phyloP scores from a whole-genome alignment of 92 coral and sea anemone species.

The Porites evermanni region DNA sequence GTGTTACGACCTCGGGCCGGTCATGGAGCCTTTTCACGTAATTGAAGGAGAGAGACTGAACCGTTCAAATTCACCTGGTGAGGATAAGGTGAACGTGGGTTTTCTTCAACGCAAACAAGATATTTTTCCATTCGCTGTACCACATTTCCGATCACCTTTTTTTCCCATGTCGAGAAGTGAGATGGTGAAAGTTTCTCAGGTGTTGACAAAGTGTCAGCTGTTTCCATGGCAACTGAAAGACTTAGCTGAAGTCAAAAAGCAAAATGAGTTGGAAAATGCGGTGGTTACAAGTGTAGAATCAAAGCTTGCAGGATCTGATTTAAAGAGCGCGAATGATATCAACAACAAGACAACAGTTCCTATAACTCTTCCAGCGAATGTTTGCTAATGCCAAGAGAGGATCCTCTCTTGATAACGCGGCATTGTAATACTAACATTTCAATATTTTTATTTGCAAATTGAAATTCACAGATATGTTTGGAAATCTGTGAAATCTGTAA shows the following conservation, averaged over 20 bases:
- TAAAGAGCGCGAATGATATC: too few species aligned
- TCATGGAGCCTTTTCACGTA: neutral
- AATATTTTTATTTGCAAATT: too few species aligned
- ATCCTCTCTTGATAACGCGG: too few species aligned
- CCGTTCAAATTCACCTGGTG: neutral
- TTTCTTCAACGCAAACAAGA: neutral
- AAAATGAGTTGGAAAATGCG: neutral
- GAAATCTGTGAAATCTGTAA: too few species aligned
- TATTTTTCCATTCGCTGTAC: neutral
- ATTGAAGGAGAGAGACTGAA: slow-evolving; percentile 2
- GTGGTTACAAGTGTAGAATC: neutral
- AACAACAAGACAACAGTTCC: too few species aligned
- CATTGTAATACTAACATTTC: too few species aligned
- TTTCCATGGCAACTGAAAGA: neutral
- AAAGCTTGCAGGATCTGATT: too few species aligned
- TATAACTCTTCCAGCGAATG: too few species aligned
- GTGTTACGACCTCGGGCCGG: slow-evolving; percentile 1
- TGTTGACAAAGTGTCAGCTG: neutral
- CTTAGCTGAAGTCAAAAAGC: neutral
- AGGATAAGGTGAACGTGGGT: neutral
- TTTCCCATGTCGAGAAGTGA: neutral
- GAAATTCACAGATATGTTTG: too few species aligned
- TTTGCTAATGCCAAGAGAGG: too few species aligned
- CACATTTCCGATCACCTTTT: neutral
- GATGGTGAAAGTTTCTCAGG: neutral